Evolutionary conservation across 2,888 invertebrate genomes (phyloP).

Genomic region (Perithous albicinctus): DNA sequence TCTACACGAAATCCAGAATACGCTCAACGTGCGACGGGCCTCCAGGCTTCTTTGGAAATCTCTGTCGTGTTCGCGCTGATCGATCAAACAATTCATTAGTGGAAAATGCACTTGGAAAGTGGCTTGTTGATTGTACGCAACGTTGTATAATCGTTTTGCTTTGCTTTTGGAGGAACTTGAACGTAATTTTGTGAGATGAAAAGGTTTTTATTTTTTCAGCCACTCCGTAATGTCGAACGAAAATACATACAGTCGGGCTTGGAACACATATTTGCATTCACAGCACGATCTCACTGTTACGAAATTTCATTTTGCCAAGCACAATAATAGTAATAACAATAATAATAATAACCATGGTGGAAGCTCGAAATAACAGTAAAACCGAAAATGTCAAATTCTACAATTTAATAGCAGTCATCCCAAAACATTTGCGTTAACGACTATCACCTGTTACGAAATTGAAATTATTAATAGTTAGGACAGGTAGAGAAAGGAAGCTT

Average conservation of each 20-base stretch:
- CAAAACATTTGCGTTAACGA: conserved; percentile 28
- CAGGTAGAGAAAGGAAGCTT: background rate
- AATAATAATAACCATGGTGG: conserved; percentile 10
- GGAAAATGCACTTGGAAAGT: background rate
- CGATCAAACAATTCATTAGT: conserved; percentile 14
- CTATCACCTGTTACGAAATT: conserved; percentile 45
- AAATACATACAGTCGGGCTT: background rate
- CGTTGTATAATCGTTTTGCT: background rate
- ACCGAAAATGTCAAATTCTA: conserved; percentile 18
- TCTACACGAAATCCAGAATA: background rate
- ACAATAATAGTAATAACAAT: background rate
- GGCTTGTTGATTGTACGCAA: background rate
- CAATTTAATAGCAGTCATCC: conserved; percentile 22
- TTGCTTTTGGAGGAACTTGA: too few relatives aligned
- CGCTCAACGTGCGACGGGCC: conserved; percentile 10
- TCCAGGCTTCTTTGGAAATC: conserved; percentile 12
- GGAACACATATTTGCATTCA: conserved; percentile 17
- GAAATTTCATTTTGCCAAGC: conserved; percentile 10
- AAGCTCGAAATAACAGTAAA: conserved; percentile 31
- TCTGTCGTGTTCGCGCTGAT: background rate
- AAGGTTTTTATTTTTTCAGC: background rate
- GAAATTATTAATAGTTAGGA: conserved; percentile 34
- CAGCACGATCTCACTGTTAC: background rate
- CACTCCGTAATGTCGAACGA: background rate
- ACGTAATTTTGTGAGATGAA: background rate